Percentiles rank a stretch among this genome's conserved stretches.
Evolutionary conservation across 2,113 vertebrate species (phyloP).

Genomic region (Daubentonia madagascariensis): DNA sequence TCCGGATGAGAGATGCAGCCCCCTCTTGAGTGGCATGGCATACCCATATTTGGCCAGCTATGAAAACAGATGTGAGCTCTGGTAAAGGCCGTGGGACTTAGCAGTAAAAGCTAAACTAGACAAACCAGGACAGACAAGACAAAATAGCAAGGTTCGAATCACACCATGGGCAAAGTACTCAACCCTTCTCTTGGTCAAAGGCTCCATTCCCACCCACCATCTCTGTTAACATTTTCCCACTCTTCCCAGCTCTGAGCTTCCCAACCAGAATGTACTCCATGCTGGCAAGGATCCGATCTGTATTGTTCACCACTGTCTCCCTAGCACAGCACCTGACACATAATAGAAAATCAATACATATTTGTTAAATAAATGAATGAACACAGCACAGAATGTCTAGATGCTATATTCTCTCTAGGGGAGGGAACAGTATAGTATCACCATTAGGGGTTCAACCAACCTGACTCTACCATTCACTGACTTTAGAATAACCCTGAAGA

Average conservation of each 20-base stretch:
- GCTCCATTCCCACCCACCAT: background rate
- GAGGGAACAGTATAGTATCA: background rate
- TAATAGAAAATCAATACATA: background rate
- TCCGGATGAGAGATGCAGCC: background rate
- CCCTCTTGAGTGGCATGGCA: background rate
- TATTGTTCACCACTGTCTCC: background rate
- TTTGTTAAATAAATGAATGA: background rate
- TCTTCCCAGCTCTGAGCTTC: background rate
- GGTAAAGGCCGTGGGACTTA: background rate
- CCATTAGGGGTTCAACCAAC: background rate
- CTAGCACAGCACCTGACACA: background rate
- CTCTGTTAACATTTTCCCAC: background rate
- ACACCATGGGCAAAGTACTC: background rate
- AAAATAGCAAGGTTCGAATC: background rate
- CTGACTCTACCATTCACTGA: background rate
- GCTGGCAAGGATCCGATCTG: background rate
- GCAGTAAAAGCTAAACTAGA: background rate
- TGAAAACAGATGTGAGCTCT: background rate
- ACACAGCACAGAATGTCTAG: background rate
- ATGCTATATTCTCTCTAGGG: background rate
- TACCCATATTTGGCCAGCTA: background rate
- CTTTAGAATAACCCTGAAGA: background rate
- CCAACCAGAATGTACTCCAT: background rate
- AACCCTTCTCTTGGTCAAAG: background rate
- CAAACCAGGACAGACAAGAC: background rate